Conservation (phyloP, 1,140 invertebrate species). For the Akabosia matsudoensis region DNA sequence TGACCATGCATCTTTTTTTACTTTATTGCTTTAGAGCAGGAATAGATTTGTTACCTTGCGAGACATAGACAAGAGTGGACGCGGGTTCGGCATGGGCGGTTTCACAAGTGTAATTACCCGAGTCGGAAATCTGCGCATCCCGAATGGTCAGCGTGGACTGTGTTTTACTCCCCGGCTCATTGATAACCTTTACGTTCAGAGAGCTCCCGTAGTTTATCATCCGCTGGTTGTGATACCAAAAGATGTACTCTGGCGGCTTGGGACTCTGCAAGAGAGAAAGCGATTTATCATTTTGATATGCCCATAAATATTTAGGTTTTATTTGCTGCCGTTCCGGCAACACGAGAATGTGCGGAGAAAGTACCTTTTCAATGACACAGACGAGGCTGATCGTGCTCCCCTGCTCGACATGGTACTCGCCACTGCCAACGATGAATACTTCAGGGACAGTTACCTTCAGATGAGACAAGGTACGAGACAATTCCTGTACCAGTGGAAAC, state of each 20-base stretch:
- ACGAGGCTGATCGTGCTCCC: conserved; percentile 85
- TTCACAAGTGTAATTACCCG: conserved; percentile 74
- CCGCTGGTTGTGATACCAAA: conserved; percentile 86
- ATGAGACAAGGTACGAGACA: conserved; percentile 81
- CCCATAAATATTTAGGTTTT: not conserved
- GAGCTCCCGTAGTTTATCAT: conserved; percentile 89
- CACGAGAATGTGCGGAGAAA: not conserved
- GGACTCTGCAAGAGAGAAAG: conserved; percentile 63
- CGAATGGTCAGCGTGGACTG: conserved; percentile 74
- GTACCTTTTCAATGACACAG: conserved; percentile 88
- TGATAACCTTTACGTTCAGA: conserved; percentile 77
- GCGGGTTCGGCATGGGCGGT: conserved; percentile 76
- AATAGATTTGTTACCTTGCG: conserved; percentile 69
- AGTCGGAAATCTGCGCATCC: conserved; percentile 77
- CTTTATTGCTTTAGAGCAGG: not conserved
- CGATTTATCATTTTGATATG: not conserved
- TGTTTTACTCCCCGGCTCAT: conserved; percentile 74
- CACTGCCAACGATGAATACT: conserved; percentile 77
- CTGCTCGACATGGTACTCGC: conserved; percentile 82
- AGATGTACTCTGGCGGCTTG: conserved; percentile 82
- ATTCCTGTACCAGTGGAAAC: conserved; percentile 79
- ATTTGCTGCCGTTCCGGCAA: not conserved
- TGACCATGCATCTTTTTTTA: not conserved
- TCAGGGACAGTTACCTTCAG: conserved; percentile 82
- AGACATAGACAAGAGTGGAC: conserved; percentile 83